These are phyloP conservation scores for Siphamia tubifer DNA, from an alignment of 2,113 vertebrate species.

Conservation along the genomic window DNA sequence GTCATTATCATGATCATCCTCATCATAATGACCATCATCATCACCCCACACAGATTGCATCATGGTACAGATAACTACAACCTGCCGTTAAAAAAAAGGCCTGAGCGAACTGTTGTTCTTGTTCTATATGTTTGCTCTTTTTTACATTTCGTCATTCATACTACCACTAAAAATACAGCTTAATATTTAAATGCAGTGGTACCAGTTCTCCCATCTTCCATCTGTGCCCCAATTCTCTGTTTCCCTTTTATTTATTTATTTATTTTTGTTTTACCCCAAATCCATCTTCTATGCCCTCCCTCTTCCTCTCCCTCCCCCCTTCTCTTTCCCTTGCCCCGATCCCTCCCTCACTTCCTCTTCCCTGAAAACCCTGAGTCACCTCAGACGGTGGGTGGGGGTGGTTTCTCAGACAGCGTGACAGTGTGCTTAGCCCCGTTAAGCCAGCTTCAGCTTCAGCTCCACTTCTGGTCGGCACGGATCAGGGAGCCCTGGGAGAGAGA, in stretches of 20 bases:
- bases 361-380: conserved; percentile 66
- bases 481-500: conserved; percentile 44
- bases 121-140: not conserved
- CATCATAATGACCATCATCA: conserved; percentile 30
- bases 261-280: no score
- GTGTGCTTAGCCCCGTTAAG: conserved; percentile 59
- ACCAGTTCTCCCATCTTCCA: not conserved
- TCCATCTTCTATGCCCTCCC: not conserved
- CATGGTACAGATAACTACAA: not conserved
- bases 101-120: not conserved
- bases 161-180: not conserved
- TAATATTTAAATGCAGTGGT: not conserved
- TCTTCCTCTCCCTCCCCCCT: not conserved
- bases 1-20: conserved; percentile 41
- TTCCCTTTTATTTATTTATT: not conserved
- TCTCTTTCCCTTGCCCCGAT: no score
- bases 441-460: conserved; percentile 45
- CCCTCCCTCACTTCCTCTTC: not conserved
- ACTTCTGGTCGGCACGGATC: conserved; percentile 46
- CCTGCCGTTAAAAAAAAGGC: not conserved
- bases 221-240: not conserved
- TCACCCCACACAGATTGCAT: conserved; percentile 38
- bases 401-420: conserved; percentile 55
- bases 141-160: no score
- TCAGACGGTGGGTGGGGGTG: conserved; percentile 52